These are phyloP conservation scores for Calcarius lapponicus DNA, from an alignment of 2,797 vertebrate genomes.

Conservation along the genomic window DNA sequence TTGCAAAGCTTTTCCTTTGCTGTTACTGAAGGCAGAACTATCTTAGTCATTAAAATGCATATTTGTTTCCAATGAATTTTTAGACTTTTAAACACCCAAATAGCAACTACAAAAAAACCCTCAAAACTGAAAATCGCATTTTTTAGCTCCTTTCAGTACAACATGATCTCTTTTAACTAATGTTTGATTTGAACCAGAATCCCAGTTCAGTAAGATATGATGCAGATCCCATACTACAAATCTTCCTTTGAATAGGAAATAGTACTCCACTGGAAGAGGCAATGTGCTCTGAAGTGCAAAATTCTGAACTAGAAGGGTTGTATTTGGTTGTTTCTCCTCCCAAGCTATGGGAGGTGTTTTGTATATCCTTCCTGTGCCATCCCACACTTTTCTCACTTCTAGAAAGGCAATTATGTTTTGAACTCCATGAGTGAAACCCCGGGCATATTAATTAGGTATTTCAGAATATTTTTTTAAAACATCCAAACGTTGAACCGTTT, in stretches of 20 bases:
- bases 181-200: neutral
- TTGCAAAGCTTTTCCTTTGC: neutral
- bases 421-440: neutral
- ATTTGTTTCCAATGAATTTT: neutral
- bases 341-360: neutral
- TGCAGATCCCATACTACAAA: neutral
- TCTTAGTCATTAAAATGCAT: neutral
- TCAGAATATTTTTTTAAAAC: neutral
- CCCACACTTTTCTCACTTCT: neutral
- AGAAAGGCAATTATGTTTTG: neutral
- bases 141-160: neutral
- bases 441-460: neutral
- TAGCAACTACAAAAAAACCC: fast-evolving
- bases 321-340: neutral
- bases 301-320: neutral
- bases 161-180: neutral
- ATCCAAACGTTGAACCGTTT: neutral
- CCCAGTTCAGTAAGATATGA: neutral
- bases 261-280: neutral
- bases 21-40: neutral
- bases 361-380: neutral
- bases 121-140: neutral
- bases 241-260: neutral
- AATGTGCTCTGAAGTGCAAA: neutral
- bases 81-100: neutral